Evolutionary conservation across 2,797 vertebrate genomes (phyloP).

Genomic region (Anguilla megastoma): DNA sequence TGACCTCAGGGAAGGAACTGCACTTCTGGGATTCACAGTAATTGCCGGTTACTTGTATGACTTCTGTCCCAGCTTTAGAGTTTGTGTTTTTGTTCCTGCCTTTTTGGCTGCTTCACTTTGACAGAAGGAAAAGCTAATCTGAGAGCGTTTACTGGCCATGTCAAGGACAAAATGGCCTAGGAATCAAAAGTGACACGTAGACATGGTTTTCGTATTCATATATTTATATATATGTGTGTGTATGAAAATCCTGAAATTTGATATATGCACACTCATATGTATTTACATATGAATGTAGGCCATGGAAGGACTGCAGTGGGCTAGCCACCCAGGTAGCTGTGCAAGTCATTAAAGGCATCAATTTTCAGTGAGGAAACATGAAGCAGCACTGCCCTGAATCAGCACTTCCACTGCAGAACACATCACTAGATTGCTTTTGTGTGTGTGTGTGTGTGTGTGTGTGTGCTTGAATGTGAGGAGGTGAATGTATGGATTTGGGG

Average conservation of each 20-base stretch:
- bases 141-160: slow-evolving; percentile 15
- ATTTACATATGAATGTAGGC: not conserved
- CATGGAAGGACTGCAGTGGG: not conserved
- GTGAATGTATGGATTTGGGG: not conserved
- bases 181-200: slow-evolving; percentile 24
- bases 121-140: slow-evolving; percentile 6
- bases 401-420: not conserved
- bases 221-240: not conserved
- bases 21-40: slow-evolving; percentile 60
- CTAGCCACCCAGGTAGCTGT: not conserved
- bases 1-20: slow-evolving; percentile 55
- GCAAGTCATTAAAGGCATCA: slow-evolving; percentile 27
- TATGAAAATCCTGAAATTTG: not conserved
- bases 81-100: slow-evolving; percentile 27
- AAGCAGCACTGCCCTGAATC: slow-evolving; percentile 4
- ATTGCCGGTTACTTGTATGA: slow-evolving; percentile 61
- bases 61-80: slow-evolving; percentile 53
- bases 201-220: slow-evolving; percentile 12
- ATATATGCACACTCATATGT: not conserved
- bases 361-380: slow-evolving; percentile 7
- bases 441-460: not conserved
- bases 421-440: not conserved
- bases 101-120: slow-evolving; percentile 14
- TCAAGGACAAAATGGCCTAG: slow-evolving; percentile 16
- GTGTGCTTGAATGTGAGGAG: not conserved